Evolutionary conservation across 2,888 invertebrate species (phyloP), one percentile per base, ranked within the genome.

Genomic region (Acanthosepion lycidas): DNA sequence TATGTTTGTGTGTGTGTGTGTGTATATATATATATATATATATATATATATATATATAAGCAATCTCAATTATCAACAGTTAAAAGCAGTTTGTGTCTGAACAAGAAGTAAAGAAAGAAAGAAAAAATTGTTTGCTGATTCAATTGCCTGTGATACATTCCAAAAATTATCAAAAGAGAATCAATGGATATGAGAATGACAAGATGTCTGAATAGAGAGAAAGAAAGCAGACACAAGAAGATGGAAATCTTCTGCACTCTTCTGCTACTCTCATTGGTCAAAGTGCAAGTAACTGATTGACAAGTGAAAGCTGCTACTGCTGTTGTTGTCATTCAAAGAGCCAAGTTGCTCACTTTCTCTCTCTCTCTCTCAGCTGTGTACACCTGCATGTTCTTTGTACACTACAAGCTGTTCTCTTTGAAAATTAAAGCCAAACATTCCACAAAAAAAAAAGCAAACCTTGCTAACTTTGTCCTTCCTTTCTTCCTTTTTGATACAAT

Each of bases 91-190:
- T 78, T n/a, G 78, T 33, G 78, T 78, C 15, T 15, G 33, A 78
- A 18, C 78, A n/a, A 78, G n/a, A 33, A 78, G n/a, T 78, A 33
- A 78, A 78, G n/a, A 78, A 78, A 78, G 59, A 78, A 33, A 78
- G 33, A 78, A 78, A n/a, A 33, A 33, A 18, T 12, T n/a, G 78
- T 78, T 78, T 78, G 78, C 78, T 78, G 78, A 78, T 78, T 93
- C n/a, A 51, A 51, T 93, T 48, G 53, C 53, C 93, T 93, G 93
- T 93, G 93, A 93, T 93, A 93, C 93, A 93, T 93, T 93, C 93
- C 93, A 53, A 53, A 49, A 28, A 93, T 93, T n/a, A 93, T 93
- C 93, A 28, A 93, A n/a, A 93, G 93, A 93, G 49, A 93, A 92
- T 49, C 28, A 92, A 93, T 18, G 12, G 48, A 93, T n/a, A 93